A percentile compares a stretch with the other conserved stretches of the same genome.
These are phyloP conservation scores for Blomia tropicalis DNA, from an alignment of 2,888 invertebrate genomes.

Conservation along the genomic window DNA sequence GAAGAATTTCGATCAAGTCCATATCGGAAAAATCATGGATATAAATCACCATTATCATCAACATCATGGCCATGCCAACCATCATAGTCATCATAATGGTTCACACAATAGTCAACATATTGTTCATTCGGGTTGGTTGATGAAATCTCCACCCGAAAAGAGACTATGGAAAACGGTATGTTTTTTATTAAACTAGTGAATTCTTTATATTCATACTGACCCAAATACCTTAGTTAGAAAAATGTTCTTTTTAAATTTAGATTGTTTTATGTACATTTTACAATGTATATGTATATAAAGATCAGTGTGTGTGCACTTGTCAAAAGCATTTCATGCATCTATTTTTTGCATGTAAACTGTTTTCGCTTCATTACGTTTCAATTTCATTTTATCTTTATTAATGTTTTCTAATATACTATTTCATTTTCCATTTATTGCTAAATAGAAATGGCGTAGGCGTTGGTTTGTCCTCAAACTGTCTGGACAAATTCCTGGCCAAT, in stretches of 20 bases:
- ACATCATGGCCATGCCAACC: not conserved
- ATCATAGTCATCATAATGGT: not conserved
- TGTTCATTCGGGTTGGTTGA: conserved; percentile 65
- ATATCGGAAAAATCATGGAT: no score
- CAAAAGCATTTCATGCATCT: no score
- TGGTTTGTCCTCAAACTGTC: conserved; percentile 84
- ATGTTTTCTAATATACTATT: conserved; percentile 40
- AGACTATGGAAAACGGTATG: conserved; percentile 63
- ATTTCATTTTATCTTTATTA: no score
- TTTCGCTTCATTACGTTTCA: no score
- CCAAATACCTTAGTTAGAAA: no score
- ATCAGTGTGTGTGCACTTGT: no score
- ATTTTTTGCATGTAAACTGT: no score
- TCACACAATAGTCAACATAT: not conserved
- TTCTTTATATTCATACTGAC: no score
- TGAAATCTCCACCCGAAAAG: conserved; percentile 84
- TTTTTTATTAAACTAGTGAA: conserved; percentile 32
- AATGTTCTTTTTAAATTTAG: not conserved
- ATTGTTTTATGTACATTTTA: no score
- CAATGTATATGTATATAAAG: not conserved
- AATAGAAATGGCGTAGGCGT: conserved; percentile 79
- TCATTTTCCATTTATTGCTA: conserved; percentile 1
- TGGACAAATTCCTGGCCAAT: conserved; percentile 81
- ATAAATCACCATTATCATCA: not conserved
- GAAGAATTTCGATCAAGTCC: no score